Conservation (phyloP, 2,797 vertebrate genomes). For the Coregonus sp. region DNA sequence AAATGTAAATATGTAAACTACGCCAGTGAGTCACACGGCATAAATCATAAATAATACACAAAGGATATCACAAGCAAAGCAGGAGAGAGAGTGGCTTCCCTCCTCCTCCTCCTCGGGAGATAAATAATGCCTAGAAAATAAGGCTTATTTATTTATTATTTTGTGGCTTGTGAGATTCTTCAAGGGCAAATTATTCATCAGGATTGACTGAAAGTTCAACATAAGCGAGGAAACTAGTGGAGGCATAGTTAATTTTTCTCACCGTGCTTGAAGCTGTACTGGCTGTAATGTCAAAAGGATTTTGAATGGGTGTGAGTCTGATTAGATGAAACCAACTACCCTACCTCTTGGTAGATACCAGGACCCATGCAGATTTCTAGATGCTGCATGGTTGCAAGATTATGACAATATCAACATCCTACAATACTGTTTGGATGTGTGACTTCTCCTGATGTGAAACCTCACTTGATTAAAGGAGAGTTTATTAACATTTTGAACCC, state of each 20-base stretch:
- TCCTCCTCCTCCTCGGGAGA: slow-evolving; percentile 49
- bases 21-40: slow-evolving; percentile 62
- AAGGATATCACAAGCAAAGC: slow-evolving; percentile 71
- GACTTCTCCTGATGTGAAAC: background rate
- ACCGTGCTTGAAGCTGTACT: slow-evolving; percentile 7
- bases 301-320: slow-evolving; percentile 19
- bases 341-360: background rate
- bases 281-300: background rate
- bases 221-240: slow-evolving; percentile 45
- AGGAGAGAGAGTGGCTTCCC: slow-evolving; percentile 51
- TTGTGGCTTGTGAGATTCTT: slow-evolving; percentile 67
- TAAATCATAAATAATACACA: slow-evolving; percentile 79
- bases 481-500: background rate
- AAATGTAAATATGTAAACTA: slow-evolving; percentile 66
- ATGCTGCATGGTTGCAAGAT: background rate
- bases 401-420: background rate
- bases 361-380: background rate
- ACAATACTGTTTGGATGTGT: background rate
- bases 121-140: slow-evolving; percentile 76
- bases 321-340: background rate
- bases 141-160: slow-evolving; percentile 75
- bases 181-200: slow-evolving; percentile 67
- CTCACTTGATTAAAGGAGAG: background rate
- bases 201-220: slow-evolving; percentile 68
- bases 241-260: slow-evolving; percentile 25